These are phyloP conservation scores for Halcyon senegalensis DNA, from an alignment of 2,113 vertebrate species.

Conservation along the genomic window DNA sequence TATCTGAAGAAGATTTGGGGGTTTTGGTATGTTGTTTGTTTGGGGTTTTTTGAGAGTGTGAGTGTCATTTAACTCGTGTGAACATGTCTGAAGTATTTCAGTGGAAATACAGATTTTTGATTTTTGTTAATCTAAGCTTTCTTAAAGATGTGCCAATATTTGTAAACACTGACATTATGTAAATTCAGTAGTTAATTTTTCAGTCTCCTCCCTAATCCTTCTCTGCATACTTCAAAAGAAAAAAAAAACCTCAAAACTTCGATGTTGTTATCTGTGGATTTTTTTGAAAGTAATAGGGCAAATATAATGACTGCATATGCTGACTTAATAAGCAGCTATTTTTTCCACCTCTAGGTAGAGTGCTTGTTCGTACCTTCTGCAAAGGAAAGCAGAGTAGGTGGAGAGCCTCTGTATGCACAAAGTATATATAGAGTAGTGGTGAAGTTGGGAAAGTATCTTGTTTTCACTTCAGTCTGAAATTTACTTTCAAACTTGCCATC, in stretches of 20 bases:
- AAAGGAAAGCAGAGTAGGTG: not conserved
- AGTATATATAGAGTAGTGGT: not conserved
- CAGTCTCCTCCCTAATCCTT: not conserved
- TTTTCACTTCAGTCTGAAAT: not conserved
- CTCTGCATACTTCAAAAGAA: not conserved
- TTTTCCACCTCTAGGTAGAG: not conserved
- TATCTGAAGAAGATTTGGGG: accelerated
- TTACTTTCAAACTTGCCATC: not conserved
- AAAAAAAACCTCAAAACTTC: not conserved
- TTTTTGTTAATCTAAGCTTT: not conserved
- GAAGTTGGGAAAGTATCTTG: not conserved
- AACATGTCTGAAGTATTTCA: not conserved
- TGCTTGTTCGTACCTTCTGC: not conserved
- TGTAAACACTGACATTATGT: not conserved
- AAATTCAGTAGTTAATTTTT: not conserved
- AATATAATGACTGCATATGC: not conserved
- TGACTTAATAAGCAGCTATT: not conserved
- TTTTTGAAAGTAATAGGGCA: not conserved
- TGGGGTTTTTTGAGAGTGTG: not conserved
- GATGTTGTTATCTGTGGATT: not conserved
- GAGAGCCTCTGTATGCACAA: not conserved
- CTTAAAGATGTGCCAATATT: not conserved
- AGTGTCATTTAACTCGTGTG: not conserved
- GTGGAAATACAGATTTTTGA: not conserved
- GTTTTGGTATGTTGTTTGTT: not conserved